Percentiles rank a stretch among this genome's conserved stretches.
phyloP scores from a whole-genome alignment of 1,140 invertebrate genomes.

The Drosophila sproati region DNA sequence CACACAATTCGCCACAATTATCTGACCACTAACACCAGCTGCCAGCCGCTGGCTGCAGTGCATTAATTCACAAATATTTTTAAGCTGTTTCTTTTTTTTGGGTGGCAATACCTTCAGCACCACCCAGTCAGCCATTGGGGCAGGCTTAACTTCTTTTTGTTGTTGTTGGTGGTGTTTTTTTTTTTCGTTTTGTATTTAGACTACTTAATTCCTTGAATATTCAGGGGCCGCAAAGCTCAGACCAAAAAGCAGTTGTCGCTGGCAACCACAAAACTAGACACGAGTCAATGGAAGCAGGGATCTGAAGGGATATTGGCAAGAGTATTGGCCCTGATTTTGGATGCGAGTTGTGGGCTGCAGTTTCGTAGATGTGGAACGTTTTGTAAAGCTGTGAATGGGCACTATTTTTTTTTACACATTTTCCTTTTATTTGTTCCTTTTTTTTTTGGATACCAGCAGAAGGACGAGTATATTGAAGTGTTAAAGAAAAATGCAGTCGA shows the following conservation, averaged over 20 bases:
- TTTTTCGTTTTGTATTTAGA: slow-evolving; percentile 45
- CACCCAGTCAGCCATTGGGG: slow-evolving; percentile 21
- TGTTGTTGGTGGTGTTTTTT: neutral
- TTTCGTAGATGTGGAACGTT: slow-evolving; percentile 40
- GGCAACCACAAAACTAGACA: slow-evolving; percentile 74
- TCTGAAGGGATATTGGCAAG: slow-evolving; percentile 63
- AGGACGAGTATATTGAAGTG: slow-evolving; percentile 77
- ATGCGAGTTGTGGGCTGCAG: slow-evolving; percentile 55
- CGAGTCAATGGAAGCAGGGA: slow-evolving; percentile 61
- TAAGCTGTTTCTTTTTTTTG: slow-evolving; percentile 25
- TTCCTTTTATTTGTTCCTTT: slow-evolving; percentile 30
- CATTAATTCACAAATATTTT: slow-evolving; percentile 75
- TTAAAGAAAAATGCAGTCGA: slow-evolving; percentile 83
- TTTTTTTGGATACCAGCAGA: slow-evolving; percentile 29
- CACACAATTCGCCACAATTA: slow-evolving; percentile 46
- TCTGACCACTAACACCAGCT: slow-evolving; percentile 40
- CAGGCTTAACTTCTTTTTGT: slow-evolving; percentile 57
- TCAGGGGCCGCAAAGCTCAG: slow-evolving; percentile 30
- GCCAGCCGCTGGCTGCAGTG: slow-evolving; percentile 11
- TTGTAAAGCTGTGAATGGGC: slow-evolving; percentile 60
- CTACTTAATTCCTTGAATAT: slow-evolving; percentile 75
- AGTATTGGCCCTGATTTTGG: slow-evolving; percentile 59
- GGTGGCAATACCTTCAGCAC: slow-evolving; percentile 16
- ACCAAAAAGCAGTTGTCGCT: slow-evolving; percentile 72
- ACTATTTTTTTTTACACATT: slow-evolving; percentile 52